Percentiles rank a stretch among this genome's conserved stretches.
Evolutionary conservation across 2,888 invertebrate genomes (phyloP).

Genomic region (Calliscelio sp.): DNA sequence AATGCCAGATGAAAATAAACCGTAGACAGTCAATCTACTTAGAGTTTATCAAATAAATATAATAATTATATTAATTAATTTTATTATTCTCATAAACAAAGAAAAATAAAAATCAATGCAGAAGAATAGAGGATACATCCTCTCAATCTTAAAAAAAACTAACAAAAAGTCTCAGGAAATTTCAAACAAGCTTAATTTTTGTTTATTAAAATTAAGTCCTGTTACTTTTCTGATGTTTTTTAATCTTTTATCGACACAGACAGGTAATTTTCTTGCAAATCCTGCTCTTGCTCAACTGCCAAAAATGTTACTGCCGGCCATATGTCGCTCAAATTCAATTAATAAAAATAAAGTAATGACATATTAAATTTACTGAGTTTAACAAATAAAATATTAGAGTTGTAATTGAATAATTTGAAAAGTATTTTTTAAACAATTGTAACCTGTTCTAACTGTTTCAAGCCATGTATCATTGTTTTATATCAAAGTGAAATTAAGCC

Average conservation of each 20-base stretch:
- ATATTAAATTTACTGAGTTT: neutral
- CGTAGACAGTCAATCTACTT: too few species aligned
- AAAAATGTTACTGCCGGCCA: constrained; percentile 75
- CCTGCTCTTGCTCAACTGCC: constrained; percentile 77
- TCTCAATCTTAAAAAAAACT: too few species aligned
- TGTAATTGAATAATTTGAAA: too few species aligned
- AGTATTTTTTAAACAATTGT: too few species aligned
- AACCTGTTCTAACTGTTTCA: too few species aligned
- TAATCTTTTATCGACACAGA: constrained; percentile 32
- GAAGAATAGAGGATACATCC: too few species aligned
- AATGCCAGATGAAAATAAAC: too few species aligned
- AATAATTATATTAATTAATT: too few species aligned
- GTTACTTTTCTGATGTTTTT: constrained; percentile 36
- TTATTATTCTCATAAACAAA: too few species aligned
- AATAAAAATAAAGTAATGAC: neutral
- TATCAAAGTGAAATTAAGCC: constrained; percentile 25
- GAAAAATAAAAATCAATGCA: too few species aligned
- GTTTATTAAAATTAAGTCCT: constrained; percentile 36
- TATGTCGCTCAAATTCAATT: constrained; percentile 54
- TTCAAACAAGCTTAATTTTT: constrained; percentile 31
- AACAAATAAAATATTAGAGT: too few species aligned
- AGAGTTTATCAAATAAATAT: too few species aligned
- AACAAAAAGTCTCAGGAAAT: constrained; percentile 29
- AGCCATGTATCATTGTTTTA: neutral
- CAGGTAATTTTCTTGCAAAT: constrained; percentile 58